A percentile compares a stretch with the other conserved stretches of the same genome.
Evolutionary conservation across 1,140 invertebrate genomes (phyloP).

Genomic region (Pararge aegeria): DNA sequence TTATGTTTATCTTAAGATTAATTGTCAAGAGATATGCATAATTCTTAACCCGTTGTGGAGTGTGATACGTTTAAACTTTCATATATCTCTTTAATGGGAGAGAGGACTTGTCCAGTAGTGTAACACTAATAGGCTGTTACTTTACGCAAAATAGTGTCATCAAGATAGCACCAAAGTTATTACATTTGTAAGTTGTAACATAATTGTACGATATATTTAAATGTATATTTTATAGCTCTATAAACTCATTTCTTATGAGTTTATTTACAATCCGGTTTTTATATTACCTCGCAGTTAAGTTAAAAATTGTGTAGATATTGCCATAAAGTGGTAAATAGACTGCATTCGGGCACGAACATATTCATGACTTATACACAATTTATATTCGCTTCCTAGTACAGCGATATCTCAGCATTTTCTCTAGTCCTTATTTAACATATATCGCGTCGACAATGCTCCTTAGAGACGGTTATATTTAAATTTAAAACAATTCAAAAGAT

Average conservation of each 20-base stretch:
- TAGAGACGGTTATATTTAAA: slow-evolving; percentile 27
- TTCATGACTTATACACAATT: slow-evolving; percentile 61
- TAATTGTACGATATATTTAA: neutral
- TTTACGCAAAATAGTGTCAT: neutral
- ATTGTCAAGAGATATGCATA: neutral
- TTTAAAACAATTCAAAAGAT: slow-evolving; percentile 24
- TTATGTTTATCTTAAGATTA: neutral
- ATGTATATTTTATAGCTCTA: neutral
- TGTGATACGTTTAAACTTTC: slow-evolving; percentile 1
- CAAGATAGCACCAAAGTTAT: neutral
- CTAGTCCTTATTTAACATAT: slow-evolving; percentile 50
- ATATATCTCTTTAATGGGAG: neutral
- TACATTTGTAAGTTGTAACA: neutral
- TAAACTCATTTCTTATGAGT: no score
- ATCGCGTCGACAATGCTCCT: slow-evolving; percentile 30
- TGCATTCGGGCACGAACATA: slow-evolving; percentile 21
- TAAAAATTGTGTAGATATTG: slow-evolving; percentile 18
- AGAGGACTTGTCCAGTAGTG: neutral
- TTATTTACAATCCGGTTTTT: neutral
- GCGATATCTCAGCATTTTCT: slow-evolving; percentile 47
- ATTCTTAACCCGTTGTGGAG: neutral
- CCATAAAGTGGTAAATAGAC: slow-evolving; percentile 23
- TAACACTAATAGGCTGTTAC: neutral
- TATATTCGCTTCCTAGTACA: slow-evolving; percentile 61
- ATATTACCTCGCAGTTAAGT: slow-evolving; percentile 3